These are phyloP conservation scores for Chaenocephalus aceratus DNA, from an alignment of 2,113 vertebrate genomes.

Conservation along the genomic window DNA sequence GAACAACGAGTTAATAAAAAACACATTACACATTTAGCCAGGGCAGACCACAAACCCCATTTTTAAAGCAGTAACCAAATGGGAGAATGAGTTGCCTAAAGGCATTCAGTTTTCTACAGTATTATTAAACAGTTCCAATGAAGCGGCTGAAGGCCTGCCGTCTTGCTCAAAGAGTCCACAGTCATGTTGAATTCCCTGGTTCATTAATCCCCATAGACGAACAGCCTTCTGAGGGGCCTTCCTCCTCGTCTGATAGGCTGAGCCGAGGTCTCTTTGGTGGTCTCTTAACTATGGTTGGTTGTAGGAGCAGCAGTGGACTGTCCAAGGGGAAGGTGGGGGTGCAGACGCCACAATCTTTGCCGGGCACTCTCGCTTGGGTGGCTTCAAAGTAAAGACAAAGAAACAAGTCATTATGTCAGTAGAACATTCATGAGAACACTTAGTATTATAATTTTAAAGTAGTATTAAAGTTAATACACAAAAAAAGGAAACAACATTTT, in stretches of 20 bases:
- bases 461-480: too few relatives aligned
- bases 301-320: constrained; percentile 32
- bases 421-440: background rate
- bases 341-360: constrained; percentile 35
- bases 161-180: background rate
- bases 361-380: constrained; percentile 12
- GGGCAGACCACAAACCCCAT: background rate
- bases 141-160: background rate
- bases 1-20: constrained; percentile 5
- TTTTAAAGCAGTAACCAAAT: background rate
- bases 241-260: constrained; percentile 3
- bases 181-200: constrained; percentile 21
- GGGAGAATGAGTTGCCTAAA: background rate
- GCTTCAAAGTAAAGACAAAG: constrained; percentile 21
- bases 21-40: background rate
- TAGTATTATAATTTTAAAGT: background rate
- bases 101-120: background rate
- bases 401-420: background rate
- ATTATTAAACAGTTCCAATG: background rate
- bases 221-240: constrained; percentile 20
- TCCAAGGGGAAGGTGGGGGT: constrained; percentile 39
- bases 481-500: background rate
- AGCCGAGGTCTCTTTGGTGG: constrained; percentile 35
- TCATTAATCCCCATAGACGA: background rate
- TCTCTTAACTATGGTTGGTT: constrained; percentile 26